These are phyloP conservation scores for Odontophorus gujanensis DNA, from an alignment of 2,113 vertebrate species.

Conservation along the genomic window DNA sequence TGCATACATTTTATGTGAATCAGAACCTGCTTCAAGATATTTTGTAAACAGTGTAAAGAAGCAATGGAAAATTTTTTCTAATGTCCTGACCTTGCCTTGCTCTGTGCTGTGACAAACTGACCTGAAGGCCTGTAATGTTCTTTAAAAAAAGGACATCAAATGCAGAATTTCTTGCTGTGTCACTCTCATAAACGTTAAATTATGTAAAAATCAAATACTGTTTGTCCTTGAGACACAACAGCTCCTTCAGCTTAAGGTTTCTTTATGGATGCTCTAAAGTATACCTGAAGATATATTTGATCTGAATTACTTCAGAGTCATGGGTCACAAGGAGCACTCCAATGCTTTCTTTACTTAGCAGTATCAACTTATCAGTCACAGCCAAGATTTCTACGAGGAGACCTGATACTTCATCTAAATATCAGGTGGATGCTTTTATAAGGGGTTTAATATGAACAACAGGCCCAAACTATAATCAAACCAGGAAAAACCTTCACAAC, in stretches of 20 bases:
- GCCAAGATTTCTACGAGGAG: background rate
- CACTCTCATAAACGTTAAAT: background rate
- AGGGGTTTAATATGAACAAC: background rate
- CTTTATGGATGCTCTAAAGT: conserved; percentile 2
- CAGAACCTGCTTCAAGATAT: background rate
- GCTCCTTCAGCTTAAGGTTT: background rate
- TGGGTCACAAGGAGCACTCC: conserved; percentile 22
- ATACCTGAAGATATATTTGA: conserved; percentile 21
- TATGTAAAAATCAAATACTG: background rate
- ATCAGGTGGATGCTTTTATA: background rate
- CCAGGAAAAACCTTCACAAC: background rate
- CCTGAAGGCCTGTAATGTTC: background rate
- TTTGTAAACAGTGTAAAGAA: background rate
- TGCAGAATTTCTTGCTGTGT: background rate
- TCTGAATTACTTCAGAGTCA: conserved; percentile 28
- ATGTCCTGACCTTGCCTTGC: background rate
- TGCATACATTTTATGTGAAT: background rate
- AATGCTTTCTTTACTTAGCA: background rate
- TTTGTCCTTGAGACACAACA: conserved; percentile 34
- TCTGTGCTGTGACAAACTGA: background rate
- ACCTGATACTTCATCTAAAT: background rate
- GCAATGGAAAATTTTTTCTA: background rate
- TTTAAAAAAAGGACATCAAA: background rate
- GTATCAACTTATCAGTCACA: background rate
- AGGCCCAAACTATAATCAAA: background rate